Conservation (phyloP, 2,888 invertebrate species). For the Mythimna ferrago region DNA sequence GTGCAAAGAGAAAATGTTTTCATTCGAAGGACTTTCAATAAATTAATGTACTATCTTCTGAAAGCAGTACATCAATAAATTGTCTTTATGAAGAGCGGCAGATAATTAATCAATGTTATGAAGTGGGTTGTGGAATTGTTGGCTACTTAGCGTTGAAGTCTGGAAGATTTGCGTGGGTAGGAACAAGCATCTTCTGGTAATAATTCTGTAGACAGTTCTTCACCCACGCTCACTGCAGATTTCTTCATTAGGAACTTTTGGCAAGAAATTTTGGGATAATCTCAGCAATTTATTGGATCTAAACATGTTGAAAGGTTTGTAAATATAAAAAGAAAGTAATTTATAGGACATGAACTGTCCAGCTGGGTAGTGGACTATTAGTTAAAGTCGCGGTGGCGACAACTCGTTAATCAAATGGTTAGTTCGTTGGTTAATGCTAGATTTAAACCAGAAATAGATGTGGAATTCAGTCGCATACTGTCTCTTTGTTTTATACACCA, state of each 20-base stretch:
- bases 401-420: conserved; percentile 48
- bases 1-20: not conserved
- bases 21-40: not conserved
- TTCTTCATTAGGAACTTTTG: conserved; percentile 35
- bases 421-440: conserved; percentile 36
- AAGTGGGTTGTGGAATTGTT: conserved; percentile 14
- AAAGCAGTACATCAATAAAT: not conserved
- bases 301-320: conserved; percentile 17
- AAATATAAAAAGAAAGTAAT: conserved; percentile 32
- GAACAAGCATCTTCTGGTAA: conserved; percentile 32
- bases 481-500: conserved; percentile 6
- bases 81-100: not conserved
- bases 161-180: conserved; percentile 43
- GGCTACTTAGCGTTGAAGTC: conserved; percentile 24
- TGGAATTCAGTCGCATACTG: conserved; percentile 1
- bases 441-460: conserved; percentile 33
- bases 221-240: conserved; percentile 32
- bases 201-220: conserved; percentile 40
- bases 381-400: conserved; percentile 34
- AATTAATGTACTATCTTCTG: not conserved
- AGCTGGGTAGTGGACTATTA: conserved; percentile 39
- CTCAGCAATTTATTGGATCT: conserved; percentile 14
- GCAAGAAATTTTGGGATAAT: conserved; percentile 2
- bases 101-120: conserved; percentile 3
- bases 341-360: conserved; percentile 30